Percentiles rank a stretch among this genome's conserved stretches.
These are phyloP conservation scores for Hyperoplus immaculatus DNA, from an alignment of 2,797 vertebrate species.

Conservation along the genomic window DNA sequence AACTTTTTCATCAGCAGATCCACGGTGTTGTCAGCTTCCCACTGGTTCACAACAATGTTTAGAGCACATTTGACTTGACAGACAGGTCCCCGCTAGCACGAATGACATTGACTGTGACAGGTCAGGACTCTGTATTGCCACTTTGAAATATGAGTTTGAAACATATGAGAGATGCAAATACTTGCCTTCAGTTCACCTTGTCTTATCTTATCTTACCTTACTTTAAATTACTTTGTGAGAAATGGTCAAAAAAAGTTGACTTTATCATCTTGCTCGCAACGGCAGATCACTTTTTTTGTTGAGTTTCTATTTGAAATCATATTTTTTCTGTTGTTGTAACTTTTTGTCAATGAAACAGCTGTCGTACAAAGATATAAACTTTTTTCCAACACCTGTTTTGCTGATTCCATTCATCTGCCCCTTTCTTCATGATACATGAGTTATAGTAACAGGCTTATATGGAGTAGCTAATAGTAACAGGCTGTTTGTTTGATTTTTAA, in stretches of 20 bases:
- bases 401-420: conserved; percentile 10
- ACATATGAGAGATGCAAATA: conserved; percentile 41
- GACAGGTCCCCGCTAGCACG: conserved; percentile 8
- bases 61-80: conserved; percentile 6
- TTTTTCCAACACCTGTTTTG: not conserved
- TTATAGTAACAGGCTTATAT: conserved; percentile 34
- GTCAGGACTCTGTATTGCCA: not conserved
- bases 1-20: conserved; percentile 1
- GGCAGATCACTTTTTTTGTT: not conserved
- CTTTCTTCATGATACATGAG: conserved; percentile 48
- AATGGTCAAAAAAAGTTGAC: conserved; percentile 18
- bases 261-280: not conserved
- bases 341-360: not conserved
- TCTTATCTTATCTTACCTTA: conserved; percentile 30
- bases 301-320: not conserved
- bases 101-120: conserved; percentile 46
- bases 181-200: conserved; percentile 27
- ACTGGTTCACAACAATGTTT: not conserved
- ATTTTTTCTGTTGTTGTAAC: not conserved
- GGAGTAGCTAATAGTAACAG: conserved; percentile 32
- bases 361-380: conserved; percentile 6
- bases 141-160: conserved; percentile 45
- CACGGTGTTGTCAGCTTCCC: conserved; percentile 1
- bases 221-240: conserved; percentile 50
- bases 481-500: conserved; percentile 36